These are phyloP conservation scores for Ophthalmolycus amberensis DNA, from an alignment of 2,113 vertebrate species.

Conservation along the genomic window DNA sequence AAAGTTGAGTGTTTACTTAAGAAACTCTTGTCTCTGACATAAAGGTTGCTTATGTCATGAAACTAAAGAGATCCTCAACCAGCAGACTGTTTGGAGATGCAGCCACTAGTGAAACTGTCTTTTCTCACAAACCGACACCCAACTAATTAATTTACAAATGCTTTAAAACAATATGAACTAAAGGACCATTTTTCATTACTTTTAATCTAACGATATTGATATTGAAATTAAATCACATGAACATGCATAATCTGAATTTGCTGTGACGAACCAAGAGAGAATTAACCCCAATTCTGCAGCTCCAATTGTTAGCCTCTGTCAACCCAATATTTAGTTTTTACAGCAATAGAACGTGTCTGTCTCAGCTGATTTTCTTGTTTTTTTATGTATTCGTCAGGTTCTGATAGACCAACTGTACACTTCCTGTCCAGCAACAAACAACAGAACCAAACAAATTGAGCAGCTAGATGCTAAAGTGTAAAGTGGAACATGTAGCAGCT, in stretches of 20 bases:
- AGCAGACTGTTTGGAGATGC: not conserved
- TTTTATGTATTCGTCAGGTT: too few relatives aligned
- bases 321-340: not conserved
- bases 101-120: not conserved
- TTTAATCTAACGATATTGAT: not conserved
- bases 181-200: too few relatives aligned
- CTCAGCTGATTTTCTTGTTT: too few relatives aligned
- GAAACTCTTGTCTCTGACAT: not conserved
- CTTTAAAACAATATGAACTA: not conserved
- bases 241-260: not conserved
- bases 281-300: not conserved
- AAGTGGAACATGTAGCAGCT: not conserved
- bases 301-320: not conserved
- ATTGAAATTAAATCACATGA: not conserved
- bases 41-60: not conserved
- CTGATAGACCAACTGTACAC: too few relatives aligned
- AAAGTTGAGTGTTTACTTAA: conserved; percentile 36
- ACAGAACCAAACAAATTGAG: too few relatives aligned
- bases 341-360: not conserved
- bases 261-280: not conserved
- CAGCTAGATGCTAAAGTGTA: not conserved
- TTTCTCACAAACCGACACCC: not conserved
- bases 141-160: not conserved
- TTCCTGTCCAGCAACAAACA: too few relatives aligned
- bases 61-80: not conserved